Base-by-base conservation (phyloP, 64 coral and sea anemone species). In the Stichodactyla helianthus region DNA sequence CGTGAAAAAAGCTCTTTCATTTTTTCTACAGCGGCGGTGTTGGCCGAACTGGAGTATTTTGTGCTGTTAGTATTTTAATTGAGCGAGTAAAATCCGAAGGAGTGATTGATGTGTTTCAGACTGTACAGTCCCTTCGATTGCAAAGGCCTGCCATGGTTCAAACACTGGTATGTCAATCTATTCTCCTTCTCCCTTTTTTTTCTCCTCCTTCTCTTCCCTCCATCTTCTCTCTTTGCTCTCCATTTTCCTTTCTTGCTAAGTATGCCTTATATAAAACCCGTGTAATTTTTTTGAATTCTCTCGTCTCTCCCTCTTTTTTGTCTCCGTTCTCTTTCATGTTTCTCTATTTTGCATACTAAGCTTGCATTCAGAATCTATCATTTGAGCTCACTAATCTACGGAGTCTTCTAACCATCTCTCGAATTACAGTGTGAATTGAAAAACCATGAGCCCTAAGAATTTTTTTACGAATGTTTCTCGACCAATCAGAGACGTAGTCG, bases 61-160 rank as follows among this genome's bases (percentile, higher is more conserved):
- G 93, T 89, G 97, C 93, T 20, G 84, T 99, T 55, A 95, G 88
- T 15, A 93, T 89, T 22, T 84, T 99, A 79, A 99, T 99, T 27
- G 97, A 99, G 25, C 93, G 97, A 50, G 71, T 99, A 51, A 99
- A 99, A 51, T 83, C 93, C 10, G 97, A 99, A 28, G 93, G 93
- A 51, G 90, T 99, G 52, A 95, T 99, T 82, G 97, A 99, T 65
- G 97, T 99, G 59, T 99, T 99, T 56, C 97, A 99, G 57, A 95
- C 97, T 4, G 93, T 99, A 23, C 93, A 99, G 60, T 87, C 79
- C 18, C 88, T 99, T 82, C 87, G 97, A 64, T 79, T 92, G 44
- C 87, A 86, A 78, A 92, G 97, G 83, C 97, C 97, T 5, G 97
- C 97, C 71, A 99, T 99, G 97, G 97, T 99, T 55, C 97, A 99